Conservation (phyloP, 2,888 invertebrate genomes). For the Schrankia costaestrigalis region DNA sequence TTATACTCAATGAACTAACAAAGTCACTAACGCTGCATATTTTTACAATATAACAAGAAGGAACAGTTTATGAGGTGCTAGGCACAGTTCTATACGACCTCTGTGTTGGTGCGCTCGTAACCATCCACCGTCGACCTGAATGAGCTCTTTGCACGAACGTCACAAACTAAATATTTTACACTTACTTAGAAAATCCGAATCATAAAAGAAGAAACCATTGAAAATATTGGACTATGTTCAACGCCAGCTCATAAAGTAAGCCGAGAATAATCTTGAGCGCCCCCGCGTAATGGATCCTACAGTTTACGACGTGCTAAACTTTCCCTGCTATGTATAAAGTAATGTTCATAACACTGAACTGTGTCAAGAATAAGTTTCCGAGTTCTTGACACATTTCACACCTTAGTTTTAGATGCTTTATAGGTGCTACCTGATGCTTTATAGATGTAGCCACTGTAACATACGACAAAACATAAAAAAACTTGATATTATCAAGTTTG, state of each 20-base stretch:
- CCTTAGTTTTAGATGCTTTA: constrained; percentile 20
- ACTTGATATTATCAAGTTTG: no score
- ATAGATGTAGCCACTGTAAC: constrained; percentile 13
- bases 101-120: constrained; percentile 31
- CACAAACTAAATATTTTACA: constrained; percentile 28
- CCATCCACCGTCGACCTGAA: constrained; percentile 34
- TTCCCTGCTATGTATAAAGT: constrained; percentile 52
- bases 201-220: constrained; percentile 35
- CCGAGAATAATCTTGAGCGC: constrained; percentile 49
- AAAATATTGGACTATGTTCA: constrained; percentile 43
- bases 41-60: constrained; percentile 35
- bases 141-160: constrained; percentile 33
- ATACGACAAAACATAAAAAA: no score
- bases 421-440: constrained; percentile 33
- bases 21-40: constrained; percentile 8
- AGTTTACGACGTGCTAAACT: constrained; percentile 71
- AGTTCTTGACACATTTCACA: constrained; percentile 52
- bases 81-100: constrained; percentile 34
- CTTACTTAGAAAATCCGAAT: constrained; percentile 23
- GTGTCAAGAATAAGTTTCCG: constrained; percentile 56
- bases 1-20: no score
- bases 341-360: constrained; percentile 61
- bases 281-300: constrained; percentile 58
- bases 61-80: constrained; percentile 45
- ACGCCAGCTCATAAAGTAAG: constrained; percentile 40